Percentiles rank a stretch among this genome's conserved stretches.
Conservation (phyloP, 2,888 invertebrate genomes). For the Alloplasta piceator region DNA sequence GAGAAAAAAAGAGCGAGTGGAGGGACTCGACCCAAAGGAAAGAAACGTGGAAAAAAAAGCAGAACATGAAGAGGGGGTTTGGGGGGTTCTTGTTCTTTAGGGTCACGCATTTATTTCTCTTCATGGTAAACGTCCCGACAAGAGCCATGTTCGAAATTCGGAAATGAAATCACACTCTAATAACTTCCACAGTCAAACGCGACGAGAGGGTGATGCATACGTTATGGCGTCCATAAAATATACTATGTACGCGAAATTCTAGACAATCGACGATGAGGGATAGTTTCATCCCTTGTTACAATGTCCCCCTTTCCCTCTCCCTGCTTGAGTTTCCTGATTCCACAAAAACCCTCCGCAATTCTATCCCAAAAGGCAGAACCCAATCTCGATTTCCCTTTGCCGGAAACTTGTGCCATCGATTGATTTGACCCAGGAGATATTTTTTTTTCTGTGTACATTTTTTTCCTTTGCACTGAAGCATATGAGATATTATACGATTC, state of each 20-base stretch:
- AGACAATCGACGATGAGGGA: not conserved
- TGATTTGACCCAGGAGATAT: conserved; percentile 31
- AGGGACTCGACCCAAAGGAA: conserved; percentile 66
- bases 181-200: conserved; percentile 76
- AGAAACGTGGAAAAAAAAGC: conserved; percentile 64
- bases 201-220: conserved; percentile 21
- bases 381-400: conserved; percentile 41
- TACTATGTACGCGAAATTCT: conserved; percentile 1
- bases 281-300: not conserved
- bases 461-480: not conserved
- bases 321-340: conserved; percentile 16
- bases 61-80: conserved; percentile 42
- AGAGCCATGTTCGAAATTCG: conserved; percentile 71
- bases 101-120: not conserved
- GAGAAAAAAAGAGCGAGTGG: conserved; percentile 49
- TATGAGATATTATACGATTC: conserved; percentile 2
- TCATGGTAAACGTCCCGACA: conserved; percentile 2
- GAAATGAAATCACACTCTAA: conserved; percentile 83
- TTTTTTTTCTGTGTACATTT: conserved; percentile 20
- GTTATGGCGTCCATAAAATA: not conserved
- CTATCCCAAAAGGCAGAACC: not conserved
- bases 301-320: not conserved
- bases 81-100: conserved; percentile 8
- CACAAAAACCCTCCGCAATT: conserved; percentile 2
- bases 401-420: conserved; percentile 45